Conservation (phyloP, 2,888 invertebrate species). For the Torymus tubicola region DNA sequence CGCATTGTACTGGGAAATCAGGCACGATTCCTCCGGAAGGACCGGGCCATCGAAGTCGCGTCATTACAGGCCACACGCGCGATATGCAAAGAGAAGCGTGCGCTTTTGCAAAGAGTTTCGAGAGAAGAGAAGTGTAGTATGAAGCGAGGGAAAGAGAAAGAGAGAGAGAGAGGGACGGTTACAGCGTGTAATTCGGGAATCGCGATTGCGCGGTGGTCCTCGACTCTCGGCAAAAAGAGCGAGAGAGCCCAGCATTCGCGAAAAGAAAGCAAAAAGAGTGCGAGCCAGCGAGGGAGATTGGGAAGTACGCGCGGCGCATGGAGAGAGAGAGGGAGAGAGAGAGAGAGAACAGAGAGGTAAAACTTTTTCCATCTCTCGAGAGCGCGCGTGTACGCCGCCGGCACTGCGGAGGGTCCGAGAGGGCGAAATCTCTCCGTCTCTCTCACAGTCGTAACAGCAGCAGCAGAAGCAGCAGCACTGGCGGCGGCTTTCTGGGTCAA, state of each 20-base stretch:
- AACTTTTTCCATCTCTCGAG: conserved; percentile 1
- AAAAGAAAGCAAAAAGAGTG: too few species aligned
- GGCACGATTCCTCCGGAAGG: neutral
- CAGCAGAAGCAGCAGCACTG: too few species aligned
- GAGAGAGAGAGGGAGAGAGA: too few species aligned
- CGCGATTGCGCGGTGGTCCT: neutral
- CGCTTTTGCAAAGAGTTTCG: too few species aligned
- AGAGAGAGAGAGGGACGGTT: neutral
- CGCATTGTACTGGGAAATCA: conserved; percentile 7
- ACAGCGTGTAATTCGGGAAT: conserved; percentile 17
- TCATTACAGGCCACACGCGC: too few species aligned
- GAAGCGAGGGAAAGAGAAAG: conserved; percentile 5
- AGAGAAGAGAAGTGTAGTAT: neutral
- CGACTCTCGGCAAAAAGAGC: too few species aligned
- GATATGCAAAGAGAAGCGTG: too few species aligned
- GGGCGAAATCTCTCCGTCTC: conserved; percentile 16
- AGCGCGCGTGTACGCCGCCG: neutral
- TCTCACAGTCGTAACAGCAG: neutral
- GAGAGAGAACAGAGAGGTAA: neutral
- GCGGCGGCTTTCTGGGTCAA: conserved; percentile 59
- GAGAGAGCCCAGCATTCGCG: too few species aligned
- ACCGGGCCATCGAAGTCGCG: too few species aligned
- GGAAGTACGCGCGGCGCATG: too few species aligned
- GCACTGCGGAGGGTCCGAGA: conserved; percentile 3
- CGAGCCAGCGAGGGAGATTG: too few species aligned